Base-by-base conservation (phyloP, 1,140 invertebrate species). In the Samia ricini region DNA sequence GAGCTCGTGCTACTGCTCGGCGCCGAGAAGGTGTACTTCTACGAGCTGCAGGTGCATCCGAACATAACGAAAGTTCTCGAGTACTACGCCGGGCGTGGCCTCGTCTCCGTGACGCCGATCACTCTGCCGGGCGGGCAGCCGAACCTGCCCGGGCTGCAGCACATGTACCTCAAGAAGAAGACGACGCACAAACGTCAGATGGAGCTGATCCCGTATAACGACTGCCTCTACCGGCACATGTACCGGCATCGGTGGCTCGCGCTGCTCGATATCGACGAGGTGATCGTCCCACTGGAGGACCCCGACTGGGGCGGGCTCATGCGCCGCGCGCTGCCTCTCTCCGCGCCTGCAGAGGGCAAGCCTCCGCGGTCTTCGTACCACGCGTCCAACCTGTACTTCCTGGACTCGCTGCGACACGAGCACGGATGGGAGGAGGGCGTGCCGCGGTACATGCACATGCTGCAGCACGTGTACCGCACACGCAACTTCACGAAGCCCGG, bases 171-270 rank as follows among this genome's bases (percentile, higher is more conserved):
- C 4, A 96, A 95, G 51, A 97, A 97, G 81, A 97, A 97, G 83
- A 95, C 95, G 1, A 98, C 96, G 76, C 94, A 98, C 85, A 99
- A 99, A 82, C 91, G 98, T 10, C 97, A 98, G 78, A 98, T 98
- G 85, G 98, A 99, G 85, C 91, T 99, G 36, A 98, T 99, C 71
- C 97, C 98, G 0, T 99, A 99, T 91, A 99, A 99, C 86, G 98
- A 99, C 81, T 99, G 98, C 78, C 92, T 99, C 4, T 99, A 99
- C 89, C 95, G 97, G 72, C 96, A 98, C 80, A 93, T 98, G 88
- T 98, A 98, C 80, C 92, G 94, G 48, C 98, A 98, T 82, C 94
- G 97, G 57, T 98, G 97, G 88, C 95, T 99, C 29, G 96, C 96
- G 0, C 89, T 99, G 12, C 89, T 99, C 21, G 98, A 99, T 77